Evolutionary conservation across 2,888 invertebrate species (phyloP), one percentile per base, ranked within the genome.

Genomic region (Icerya purchasi): DNA sequence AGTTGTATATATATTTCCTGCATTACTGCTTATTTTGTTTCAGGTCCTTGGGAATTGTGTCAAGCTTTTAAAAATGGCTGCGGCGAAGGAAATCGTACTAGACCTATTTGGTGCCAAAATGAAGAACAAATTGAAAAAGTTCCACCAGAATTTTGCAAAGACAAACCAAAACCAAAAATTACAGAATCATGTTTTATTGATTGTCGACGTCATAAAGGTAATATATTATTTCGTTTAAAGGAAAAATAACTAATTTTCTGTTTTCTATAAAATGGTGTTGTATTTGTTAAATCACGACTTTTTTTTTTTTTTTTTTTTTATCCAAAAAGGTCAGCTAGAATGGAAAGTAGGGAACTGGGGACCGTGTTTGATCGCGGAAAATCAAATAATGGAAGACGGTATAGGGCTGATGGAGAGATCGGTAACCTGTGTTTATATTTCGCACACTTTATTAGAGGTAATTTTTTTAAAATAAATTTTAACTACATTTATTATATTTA

Each of bases 281-380:
- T n/a, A n/a, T n/a, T n/a, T n/a, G n/a, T n/a, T n/a, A n/a, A n/a
- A n/a, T n/a, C n/a, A n/a, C n/a, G n/a, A 49, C 10, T 49, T 49
- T 49, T 14, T 49, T 49, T 49, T 49, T 49, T 49, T 49, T 49
- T 14, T 14, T 49, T 49, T 49, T 49, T 49, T 8, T 49, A 14
- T 49, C 14, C 49, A 49, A 14, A 52, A 3, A 69, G 69, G 68
- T 56, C 67, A 68, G 59, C 64, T 69, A 36, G 68, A 68, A 61
- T 69, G 69, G 69, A 65, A 67, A 58, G 66, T 66, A 22, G 67
- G 67, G 3, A 65, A 67, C 50, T 69, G 69, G 69, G 68, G 68
- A 2, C 68, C 68, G 18, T 69, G 69, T 55, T 63, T 64, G 14
- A 63, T 63, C 5, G 65, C 64, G 10, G 64, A 65, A 50, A 62